These are phyloP conservation scores for Malurus leucopterus DNA, from an alignment of 2,797 vertebrate genomes.

Conservation along the genomic window DNA sequence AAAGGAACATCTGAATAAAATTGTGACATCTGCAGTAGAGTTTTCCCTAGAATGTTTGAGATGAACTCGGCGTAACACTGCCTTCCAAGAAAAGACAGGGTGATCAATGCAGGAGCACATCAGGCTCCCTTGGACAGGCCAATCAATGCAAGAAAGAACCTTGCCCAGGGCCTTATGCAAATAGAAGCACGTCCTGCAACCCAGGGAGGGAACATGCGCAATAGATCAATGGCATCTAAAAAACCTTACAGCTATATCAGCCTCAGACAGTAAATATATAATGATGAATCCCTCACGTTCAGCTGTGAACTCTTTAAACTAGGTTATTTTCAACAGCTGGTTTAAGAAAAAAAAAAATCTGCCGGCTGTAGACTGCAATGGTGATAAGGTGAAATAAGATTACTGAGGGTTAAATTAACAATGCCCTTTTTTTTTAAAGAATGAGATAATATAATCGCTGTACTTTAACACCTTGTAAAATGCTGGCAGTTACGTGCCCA, in stretches of 20 bases:
- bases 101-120: constrained; percentile 97
- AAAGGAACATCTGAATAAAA: constrained; percentile 77
- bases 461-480: constrained; percentile 31
- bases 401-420: constrained; percentile 37
- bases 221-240: constrained; percentile 94
- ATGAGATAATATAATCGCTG: constrained; percentile 18
- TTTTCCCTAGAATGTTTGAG: constrained; percentile 85
- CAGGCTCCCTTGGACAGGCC: constrained; percentile 95
- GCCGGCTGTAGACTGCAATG: constrained; percentile 28
- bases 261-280: constrained; percentile 93
- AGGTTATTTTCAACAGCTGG: constrained; percentile 71
- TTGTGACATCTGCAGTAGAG: constrained; percentile 80
- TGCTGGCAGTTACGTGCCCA: background rate
- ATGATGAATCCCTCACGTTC: constrained; percentile 89
- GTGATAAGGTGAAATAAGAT: constrained; percentile 1
- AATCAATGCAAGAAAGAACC: constrained; percentile 99
- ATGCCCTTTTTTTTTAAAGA: constrained; percentile 26
- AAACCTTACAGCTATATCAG: constrained; percentile 96
- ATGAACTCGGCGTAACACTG: constrained; percentile 92
- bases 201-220: constrained; percentile 94
- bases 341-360: constrained; percentile 40
- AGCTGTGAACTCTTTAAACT: constrained; percentile 84
- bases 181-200: constrained; percentile 94
- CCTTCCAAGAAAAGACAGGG: constrained; percentile 91
- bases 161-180: constrained; percentile 99